Evolutionary conservation across 2,113 vertebrate species (phyloP).

Genomic region (Mormyrus lacerda): DNA sequence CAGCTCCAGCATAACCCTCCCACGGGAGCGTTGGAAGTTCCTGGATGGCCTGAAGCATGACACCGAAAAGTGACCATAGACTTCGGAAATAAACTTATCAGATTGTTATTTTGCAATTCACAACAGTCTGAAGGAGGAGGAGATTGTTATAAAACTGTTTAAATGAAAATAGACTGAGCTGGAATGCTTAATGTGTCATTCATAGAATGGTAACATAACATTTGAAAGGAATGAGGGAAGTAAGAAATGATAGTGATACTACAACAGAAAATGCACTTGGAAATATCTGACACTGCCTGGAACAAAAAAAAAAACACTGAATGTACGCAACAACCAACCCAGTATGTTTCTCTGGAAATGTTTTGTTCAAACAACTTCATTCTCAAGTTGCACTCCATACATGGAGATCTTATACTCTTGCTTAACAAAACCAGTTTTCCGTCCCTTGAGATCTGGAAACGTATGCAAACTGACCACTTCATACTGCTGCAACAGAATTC

Average conservation of each 20-base stretch:
- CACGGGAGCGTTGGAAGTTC: slow-evolving; percentile 35
- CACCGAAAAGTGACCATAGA: slow-evolving; percentile 26
- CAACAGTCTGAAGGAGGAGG: background rate
- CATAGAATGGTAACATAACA: background rate
- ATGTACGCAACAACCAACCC: background rate
- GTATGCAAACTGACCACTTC: background rate
- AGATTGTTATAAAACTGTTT: background rate
- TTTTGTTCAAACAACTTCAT: background rate
- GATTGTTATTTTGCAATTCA: background rate
- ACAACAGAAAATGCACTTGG: background rate
- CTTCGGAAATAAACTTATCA: background rate
- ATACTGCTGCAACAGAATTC: background rate
- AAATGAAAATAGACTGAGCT: background rate
- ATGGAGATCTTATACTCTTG: background rate
- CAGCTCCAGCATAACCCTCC: slow-evolving; percentile 28
- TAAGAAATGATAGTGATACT: background rate
- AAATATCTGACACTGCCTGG: background rate
- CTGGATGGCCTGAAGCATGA: slow-evolving; percentile 11
- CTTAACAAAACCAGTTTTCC: background rate
- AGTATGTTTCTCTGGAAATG: background rate
- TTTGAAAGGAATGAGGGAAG: background rate
- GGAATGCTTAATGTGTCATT: background rate
- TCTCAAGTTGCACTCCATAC: background rate
- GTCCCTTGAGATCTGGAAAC: background rate
- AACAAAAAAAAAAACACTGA: background rate